A percentile compares a stretch with the other conserved stretches of the same genome.
Conservation (phyloP, 2,797 vertebrate genomes). For the Hemibagrus guttatus region DNA sequence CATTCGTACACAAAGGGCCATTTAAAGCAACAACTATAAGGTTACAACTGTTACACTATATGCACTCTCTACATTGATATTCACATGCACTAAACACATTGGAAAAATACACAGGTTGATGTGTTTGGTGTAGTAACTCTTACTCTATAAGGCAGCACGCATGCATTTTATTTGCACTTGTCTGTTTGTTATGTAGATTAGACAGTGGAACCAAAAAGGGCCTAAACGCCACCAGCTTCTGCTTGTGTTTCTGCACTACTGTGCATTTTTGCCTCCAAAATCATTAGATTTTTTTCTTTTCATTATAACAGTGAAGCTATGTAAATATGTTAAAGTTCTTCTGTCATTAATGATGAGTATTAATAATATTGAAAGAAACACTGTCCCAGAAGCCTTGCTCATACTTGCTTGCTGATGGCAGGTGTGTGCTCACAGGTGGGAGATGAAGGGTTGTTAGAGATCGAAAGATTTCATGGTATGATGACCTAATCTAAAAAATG, state of each 20-base stretch:
- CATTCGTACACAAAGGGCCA: slow-evolving; percentile 31
- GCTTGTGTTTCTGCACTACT: neutral
- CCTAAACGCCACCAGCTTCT: neutral
- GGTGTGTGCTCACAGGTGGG: neutral
- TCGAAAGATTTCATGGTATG: neutral
- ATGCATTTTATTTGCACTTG: neutral
- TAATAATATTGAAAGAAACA: neutral
- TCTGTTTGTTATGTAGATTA: neutral
- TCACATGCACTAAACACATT: neutral
- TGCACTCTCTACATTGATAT: neutral
- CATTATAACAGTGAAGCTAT: neutral
- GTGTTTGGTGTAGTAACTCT: neutral
- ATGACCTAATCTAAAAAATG: neutral
- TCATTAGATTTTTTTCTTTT: neutral
- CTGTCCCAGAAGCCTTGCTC: neutral
- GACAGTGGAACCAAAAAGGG: neutral
- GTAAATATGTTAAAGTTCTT: neutral
- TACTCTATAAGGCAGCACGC: neutral
- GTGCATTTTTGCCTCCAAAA: neutral
- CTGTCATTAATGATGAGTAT: neutral
- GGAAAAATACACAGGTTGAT: neutral
- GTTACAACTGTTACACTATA: no score
- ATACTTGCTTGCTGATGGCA: neutral
- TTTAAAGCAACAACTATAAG: slow-evolving; percentile 4
- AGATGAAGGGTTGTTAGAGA: neutral